Conservation (phyloP, 2,797 vertebrate genomes). For the Gymnothorax reevesii region DNA sequence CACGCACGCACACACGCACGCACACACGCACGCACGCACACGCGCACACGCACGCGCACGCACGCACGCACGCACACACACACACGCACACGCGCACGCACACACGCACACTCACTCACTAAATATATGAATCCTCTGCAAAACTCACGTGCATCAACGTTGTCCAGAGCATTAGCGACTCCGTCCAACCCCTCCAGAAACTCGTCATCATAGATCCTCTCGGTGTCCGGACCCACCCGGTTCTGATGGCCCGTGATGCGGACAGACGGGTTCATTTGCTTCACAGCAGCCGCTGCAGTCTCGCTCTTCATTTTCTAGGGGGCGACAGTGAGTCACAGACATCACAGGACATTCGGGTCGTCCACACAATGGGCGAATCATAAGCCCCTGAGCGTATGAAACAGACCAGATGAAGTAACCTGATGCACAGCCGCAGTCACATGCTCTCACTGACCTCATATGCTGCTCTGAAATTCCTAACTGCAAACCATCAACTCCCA, state of each 20-base stretch:
- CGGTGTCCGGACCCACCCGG: constrained; percentile 90
- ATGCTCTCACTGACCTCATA: too few species aligned
- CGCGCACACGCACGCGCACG: too few species aligned
- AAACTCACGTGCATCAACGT: constrained; percentile 91
- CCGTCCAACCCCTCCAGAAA: constrained; percentile 92
- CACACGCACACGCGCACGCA: not conserved
- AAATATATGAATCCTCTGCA: not conserved
- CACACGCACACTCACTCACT: not conserved
- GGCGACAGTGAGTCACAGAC: constrained; percentile 11
- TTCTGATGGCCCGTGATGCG: constrained; percentile 89
- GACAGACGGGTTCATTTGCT: constrained; percentile 89
- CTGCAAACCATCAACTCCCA: too few species aligned
- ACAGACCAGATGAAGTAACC: too few species aligned
- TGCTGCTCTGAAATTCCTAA: too few species aligned
- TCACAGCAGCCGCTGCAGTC: constrained; percentile 87
- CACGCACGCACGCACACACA: not conserved
- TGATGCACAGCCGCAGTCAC: too few species aligned
- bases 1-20: too few species aligned
- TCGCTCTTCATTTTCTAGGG: constrained; percentile 94
- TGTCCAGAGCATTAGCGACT: constrained; percentile 92
- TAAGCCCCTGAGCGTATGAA: too few species aligned
- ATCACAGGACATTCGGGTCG: not conserved
- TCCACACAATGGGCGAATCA: too few species aligned
- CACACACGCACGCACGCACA: too few species aligned
- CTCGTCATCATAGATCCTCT: constrained; percentile 90